Evolutionary conservation across 2,797 vertebrate genomes (phyloP).

Genomic region (Anableps anableps): DNA sequence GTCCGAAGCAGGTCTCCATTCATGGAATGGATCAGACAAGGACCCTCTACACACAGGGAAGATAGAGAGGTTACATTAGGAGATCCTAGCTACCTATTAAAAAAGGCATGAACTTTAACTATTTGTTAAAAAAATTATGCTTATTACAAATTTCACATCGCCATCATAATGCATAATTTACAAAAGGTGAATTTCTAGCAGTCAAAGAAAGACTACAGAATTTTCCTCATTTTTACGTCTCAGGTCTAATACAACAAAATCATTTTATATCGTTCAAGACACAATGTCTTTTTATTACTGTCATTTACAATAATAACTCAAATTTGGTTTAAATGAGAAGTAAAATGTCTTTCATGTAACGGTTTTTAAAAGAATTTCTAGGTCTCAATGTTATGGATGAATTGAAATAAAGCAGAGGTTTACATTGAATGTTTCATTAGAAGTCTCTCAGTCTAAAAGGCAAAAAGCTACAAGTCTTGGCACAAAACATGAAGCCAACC

Average conservation of each 20-base stretch:
- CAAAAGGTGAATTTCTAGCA: neutral
- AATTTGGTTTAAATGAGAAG: neutral
- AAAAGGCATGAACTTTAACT: neutral
- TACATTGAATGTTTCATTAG: neutral
- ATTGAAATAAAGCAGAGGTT: neutral
- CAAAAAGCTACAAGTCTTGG: neutral
- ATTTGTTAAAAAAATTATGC: neutral
- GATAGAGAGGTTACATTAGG: neutral
- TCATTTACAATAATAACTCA: neutral
- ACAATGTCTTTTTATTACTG: neutral
- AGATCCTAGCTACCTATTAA: no score
- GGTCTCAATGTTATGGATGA: neutral
- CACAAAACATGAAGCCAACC: neutral
- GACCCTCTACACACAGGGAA: slow-evolving; percentile 85
- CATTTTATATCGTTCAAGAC: no score
- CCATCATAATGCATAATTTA: neutral
- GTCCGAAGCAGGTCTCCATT: slow-evolving; percentile 97
- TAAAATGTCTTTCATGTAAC: neutral
- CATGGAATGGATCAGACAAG: slow-evolving; percentile 99
- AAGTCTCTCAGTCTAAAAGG: neutral
- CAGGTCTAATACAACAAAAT: neutral
- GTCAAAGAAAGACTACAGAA: neutral
- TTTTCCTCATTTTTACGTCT: neutral
- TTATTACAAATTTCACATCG: neutral
- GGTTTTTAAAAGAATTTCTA: neutral